These are phyloP conservation scores for Hystrix cristata DNA, from an alignment of 2,113 vertebrate genomes.

Conservation along the genomic window DNA sequence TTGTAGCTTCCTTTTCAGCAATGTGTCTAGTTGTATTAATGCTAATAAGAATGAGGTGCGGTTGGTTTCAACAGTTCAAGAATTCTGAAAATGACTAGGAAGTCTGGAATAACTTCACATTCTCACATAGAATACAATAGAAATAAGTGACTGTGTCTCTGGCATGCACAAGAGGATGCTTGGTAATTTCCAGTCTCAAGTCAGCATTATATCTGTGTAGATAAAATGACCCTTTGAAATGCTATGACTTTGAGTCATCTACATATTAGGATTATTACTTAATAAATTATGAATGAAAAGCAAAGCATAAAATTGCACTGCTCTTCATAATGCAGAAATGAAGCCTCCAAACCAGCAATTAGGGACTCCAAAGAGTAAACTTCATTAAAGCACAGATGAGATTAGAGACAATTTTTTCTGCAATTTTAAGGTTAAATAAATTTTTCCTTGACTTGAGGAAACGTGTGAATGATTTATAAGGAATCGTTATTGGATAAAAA, in stretches of 20 bases:
- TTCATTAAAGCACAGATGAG: background rate
- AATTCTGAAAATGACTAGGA: conserved; percentile 12
- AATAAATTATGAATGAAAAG: conserved; percentile 8
- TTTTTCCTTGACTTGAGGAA: background rate
- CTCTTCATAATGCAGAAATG: background rate
- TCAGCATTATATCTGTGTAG: background rate
- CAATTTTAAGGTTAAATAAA: background rate
- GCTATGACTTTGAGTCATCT: background rate
- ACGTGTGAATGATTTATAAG: background rate
- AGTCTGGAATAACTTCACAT: background rate
- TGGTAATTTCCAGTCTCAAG: background rate
- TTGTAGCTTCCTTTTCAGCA: background rate
- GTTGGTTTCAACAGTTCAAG: background rate
- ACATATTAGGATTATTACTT: background rate
- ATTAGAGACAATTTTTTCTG: background rate
- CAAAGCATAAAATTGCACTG: conserved; percentile 2
- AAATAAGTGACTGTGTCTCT: background rate
- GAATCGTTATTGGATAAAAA: background rate
- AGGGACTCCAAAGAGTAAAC: conserved; percentile 19
- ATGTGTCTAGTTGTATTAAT: background rate
- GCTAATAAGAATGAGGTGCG: background rate
- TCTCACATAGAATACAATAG: background rate
- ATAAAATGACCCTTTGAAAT: background rate
- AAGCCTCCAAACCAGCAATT: background rate
- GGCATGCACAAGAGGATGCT: background rate